Conservation (phyloP, 2,113 vertebrate genomes). For the Ciconia maguari region DNA sequence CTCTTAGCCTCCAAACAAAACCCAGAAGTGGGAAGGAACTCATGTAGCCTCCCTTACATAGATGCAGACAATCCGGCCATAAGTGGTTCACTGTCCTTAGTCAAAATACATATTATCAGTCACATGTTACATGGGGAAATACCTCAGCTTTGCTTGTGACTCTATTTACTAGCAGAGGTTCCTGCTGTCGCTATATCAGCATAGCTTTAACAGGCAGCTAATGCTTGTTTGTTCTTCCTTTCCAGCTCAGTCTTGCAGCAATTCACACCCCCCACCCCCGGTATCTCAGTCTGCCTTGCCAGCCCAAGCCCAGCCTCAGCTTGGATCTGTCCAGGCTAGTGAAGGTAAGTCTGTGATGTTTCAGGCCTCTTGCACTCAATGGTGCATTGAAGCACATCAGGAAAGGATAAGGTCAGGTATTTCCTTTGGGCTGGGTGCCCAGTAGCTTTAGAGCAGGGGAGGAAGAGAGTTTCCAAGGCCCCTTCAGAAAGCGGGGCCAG, state of each 20-base stretch:
- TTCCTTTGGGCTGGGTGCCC: conserved; percentile 60
- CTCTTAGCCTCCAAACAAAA: not conserved
- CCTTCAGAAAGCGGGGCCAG: not conserved
- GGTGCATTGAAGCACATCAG: conserved; percentile 50
- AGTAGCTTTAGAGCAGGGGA: not conserved
- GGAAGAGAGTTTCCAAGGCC: not conserved
- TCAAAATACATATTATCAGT: not conserved
- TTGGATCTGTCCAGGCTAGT: not conserved
- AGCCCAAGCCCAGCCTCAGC: not conserved
- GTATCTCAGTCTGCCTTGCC: not conserved
- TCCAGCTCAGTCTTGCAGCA: not conserved
- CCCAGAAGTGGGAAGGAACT: not conserved
- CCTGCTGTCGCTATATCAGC: not conserved
- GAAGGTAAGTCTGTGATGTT: conserved; percentile 4
- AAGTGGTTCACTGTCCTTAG: not conserved
- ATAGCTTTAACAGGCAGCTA: not conserved
- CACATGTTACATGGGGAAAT: not conserved
- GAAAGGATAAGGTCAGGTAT: conserved; percentile 58
- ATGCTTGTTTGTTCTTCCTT: not conserved
- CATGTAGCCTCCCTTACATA: not conserved
- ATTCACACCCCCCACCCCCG: rapidly evolving
- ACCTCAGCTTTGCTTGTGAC: not conserved
- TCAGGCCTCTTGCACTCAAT: not conserved
- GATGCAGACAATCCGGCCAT: not conserved
- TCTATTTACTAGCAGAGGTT: not conserved